Evolutionary conservation across 2,113 vertebrate genomes (phyloP).

Genomic region (Thamnophis sirtalis): DNA sequence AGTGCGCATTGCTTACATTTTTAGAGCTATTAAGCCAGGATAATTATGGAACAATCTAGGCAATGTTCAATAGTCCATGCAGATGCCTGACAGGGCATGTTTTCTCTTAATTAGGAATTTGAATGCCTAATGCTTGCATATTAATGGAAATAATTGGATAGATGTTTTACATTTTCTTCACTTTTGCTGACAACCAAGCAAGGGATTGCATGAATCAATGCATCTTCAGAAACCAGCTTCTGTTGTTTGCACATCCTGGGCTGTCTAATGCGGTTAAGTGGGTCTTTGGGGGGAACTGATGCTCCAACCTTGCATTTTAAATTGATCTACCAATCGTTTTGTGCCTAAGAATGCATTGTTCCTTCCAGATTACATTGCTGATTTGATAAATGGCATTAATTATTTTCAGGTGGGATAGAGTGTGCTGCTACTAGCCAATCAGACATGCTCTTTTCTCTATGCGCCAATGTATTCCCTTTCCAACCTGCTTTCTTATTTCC

Average conservation of each 20-base stretch:
- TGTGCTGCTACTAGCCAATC: not conserved
- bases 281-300: constrained; percentile 37
- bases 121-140: constrained; percentile 84
- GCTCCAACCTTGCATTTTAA: constrained; percentile 12
- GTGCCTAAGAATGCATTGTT: not conserved
- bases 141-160: constrained; percentile 89
- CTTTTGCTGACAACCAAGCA: constrained; percentile 68
- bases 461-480: not conserved
- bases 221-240: constrained; percentile 55
- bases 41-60: constrained; percentile 82
- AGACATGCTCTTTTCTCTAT: not conserved
- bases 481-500: not conserved
- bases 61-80: constrained; percentile 86
- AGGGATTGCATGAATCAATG: constrained; percentile 65
- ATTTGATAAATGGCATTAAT: not conserved
- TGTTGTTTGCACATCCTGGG: constrained; percentile 68
- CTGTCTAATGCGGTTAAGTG: constrained; percentile 58
- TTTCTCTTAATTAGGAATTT: constrained; percentile 92
- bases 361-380: constrained; percentile 19
- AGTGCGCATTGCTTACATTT: constrained; percentile 70
- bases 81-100: constrained; percentile 83
- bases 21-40: constrained; percentile 78
- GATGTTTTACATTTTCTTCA: constrained; percentile 79
- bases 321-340: not conserved
- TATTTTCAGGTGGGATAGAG: not conserved